Conservation (phyloP, 2,797 vertebrate genomes). For the Urocyon cinereoargenteus region DNA sequence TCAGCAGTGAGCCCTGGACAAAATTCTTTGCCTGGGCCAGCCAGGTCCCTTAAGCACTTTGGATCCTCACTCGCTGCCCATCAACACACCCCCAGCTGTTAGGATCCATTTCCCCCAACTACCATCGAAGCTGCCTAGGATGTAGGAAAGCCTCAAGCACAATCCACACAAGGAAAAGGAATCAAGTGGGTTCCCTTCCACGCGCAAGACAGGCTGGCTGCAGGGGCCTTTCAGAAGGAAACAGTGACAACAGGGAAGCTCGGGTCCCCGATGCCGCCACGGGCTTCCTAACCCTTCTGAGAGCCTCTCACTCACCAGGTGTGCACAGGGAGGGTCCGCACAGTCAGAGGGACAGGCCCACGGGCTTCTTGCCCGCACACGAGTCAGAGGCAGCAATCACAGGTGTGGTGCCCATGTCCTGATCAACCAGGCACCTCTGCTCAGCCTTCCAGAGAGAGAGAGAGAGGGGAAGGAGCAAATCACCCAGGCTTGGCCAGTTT, state of each 20-base stretch:
- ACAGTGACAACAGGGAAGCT: neutral
- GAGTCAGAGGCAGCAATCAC: neutral
- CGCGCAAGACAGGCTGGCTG: neutral
- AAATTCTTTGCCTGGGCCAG: neutral
- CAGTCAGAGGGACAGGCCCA: neutral
- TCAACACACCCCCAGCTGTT: neutral
- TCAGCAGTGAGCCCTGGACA: neutral
- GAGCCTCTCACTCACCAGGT: neutral
- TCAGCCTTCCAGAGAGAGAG: conserved; percentile 61
- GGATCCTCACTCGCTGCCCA: neutral
- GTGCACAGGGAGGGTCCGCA: neutral
- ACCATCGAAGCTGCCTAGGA: neutral
- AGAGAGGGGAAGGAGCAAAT: conserved; percentile 61
- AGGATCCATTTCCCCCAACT: neutral
- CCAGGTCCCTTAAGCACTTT: neutral
- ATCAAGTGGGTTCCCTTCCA: neutral
- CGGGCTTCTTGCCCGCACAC: neutral
- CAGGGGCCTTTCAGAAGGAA: conserved; percentile 42
- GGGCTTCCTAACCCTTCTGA: neutral
- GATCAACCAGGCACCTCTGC: conserved; percentile 9
- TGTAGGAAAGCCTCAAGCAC: neutral
- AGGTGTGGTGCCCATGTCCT: conserved; percentile 50
- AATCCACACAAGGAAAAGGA: neutral
- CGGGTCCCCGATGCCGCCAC: neutral
- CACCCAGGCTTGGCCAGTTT: conserved; percentile 70